Percentiles rank a stretch among this genome's conserved stretches.
These are phyloP conservation scores for Drepana falcataria DNA, from an alignment of 2,888 invertebrate genomes.

Conservation along the genomic window DNA sequence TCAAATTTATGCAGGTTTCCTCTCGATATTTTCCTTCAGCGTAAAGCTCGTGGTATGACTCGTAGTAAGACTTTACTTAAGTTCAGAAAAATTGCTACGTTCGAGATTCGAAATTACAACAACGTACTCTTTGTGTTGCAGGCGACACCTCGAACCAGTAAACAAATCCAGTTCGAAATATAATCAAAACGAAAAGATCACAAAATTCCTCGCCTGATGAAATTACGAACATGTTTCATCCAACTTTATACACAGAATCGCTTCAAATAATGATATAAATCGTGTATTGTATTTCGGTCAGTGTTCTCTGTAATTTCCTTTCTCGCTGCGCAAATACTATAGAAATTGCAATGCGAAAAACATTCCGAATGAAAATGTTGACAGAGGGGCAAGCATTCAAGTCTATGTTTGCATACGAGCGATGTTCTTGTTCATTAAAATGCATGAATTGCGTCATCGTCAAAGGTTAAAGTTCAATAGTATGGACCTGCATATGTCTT, in stretches of 20 bases:
- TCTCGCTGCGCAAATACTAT: conserved; percentile 7
- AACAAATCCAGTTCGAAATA: too few relatives aligned
- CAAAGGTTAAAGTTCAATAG: conserved; percentile 12
- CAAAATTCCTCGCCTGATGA: too few relatives aligned
- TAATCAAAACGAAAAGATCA: too few relatives aligned
- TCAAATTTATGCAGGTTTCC: too few relatives aligned
- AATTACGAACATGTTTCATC: background rate
- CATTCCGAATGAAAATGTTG: conserved; percentile 24
- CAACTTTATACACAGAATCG: background rate
- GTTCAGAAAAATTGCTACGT: too few relatives aligned
- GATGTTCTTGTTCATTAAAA: conserved; percentile 60
- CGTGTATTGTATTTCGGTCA: background rate
- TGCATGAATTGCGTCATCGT: conserved; percentile 50
- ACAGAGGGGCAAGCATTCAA: conserved; percentile 39
- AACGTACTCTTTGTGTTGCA: too few relatives aligned
- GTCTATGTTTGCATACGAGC: conserved; percentile 41
- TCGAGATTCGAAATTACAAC: too few relatives aligned
- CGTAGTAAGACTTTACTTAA: too few relatives aligned
- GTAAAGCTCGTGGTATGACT: too few relatives aligned
- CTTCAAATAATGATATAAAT: background rate
- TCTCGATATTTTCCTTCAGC: too few relatives aligned
- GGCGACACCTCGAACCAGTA: too few relatives aligned
- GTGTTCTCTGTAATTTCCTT: background rate
- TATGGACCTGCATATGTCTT: conserved; percentile 22
- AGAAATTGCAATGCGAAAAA: conserved; percentile 23